Evolutionary conservation across 1,140 invertebrate genomes (phyloP).

Genomic region (Leptoteleia sp.): DNA sequence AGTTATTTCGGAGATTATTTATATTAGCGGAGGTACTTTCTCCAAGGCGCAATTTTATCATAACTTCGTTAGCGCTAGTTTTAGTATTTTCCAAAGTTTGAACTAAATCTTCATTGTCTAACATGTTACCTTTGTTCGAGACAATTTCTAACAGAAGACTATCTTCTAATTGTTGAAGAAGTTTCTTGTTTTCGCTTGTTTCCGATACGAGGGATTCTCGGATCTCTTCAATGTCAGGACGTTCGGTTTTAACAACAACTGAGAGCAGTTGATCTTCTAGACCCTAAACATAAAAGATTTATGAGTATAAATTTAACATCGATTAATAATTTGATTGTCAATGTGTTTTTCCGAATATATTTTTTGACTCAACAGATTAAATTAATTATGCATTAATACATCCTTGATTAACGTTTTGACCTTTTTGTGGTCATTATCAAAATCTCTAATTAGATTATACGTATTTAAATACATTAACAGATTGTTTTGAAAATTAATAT

Average conservation of each 20-base stretch:
- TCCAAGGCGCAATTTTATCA: constrained; percentile 87
- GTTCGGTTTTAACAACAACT: constrained; percentile 91
- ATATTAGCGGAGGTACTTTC: constrained; percentile 88
- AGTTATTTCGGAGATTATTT: constrained; percentile 90
- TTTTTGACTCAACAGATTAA: no score
- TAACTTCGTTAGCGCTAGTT: constrained; percentile 89
- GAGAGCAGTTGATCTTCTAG: constrained; percentile 94
- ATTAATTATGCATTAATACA: no score
- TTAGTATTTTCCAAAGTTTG: constrained; percentile 94
- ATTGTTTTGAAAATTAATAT: no score
- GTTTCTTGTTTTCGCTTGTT: constrained; percentile 91
- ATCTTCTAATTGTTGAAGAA: constrained; percentile 91
- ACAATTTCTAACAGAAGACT: constrained; percentile 90
- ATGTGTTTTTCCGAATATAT: no score
- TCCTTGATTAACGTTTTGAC: no score
- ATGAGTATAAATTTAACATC: no score
- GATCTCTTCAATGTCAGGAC: constrained; percentile 92
- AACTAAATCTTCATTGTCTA: constrained; percentile 93
- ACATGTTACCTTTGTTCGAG: constrained; percentile 92
- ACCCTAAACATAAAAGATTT: constrained; percentile 81
- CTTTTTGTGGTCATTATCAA: no score
- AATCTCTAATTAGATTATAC: no score
- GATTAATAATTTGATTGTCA: no score
- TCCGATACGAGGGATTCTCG: constrained; percentile 91
- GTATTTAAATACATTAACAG: no score